Percentiles rank a stretch among this genome's conserved stretches.
Evolutionary conservation across 2,113 vertebrate species (phyloP).

Genomic region (Synodontis membranacea): DNA sequence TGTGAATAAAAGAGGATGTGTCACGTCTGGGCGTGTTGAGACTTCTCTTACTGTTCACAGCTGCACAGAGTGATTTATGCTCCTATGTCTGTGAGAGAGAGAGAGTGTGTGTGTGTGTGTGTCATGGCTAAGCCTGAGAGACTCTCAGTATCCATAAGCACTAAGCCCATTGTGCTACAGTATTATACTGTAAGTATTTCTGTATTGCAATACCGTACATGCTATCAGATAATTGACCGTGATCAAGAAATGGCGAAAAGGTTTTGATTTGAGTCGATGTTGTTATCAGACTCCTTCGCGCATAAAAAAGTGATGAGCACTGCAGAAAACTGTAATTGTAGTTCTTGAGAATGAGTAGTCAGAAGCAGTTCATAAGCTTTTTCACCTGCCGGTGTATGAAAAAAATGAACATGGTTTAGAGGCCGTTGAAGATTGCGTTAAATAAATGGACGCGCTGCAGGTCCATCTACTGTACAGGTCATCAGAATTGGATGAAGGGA

Average conservation of each 20-base stretch:
- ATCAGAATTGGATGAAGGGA: not conserved
- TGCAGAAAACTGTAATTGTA: not conserved
- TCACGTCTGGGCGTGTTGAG: slow-evolving; percentile 34
- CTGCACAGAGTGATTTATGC: slow-evolving; percentile 39
- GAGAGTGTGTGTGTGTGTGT: not conserved
- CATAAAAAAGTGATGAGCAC: not conserved
- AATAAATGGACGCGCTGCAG: not conserved
- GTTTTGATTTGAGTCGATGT: not conserved
- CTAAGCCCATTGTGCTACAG: not conserved
- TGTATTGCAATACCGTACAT: not conserved
- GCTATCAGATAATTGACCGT: not conserved
- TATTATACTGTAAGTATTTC: not conserved
- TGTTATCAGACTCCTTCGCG: not conserved
- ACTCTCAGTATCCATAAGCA: not conserved
- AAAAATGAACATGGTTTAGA: not conserved
- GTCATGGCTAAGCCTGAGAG: slow-evolving; percentile 56
- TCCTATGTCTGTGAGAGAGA: not conserved
- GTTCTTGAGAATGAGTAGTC: not conserved
- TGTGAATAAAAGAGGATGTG: slow-evolving; percentile 33
- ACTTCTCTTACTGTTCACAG: slow-evolving; percentile 39
- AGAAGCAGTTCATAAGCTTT: not conserved
- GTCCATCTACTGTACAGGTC: not conserved
- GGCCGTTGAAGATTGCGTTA: not conserved
- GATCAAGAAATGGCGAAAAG: not conserved
- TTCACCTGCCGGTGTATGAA: not conserved